A percentile compares a stretch with the other conserved stretches of the same genome.
phyloP scores from a whole-genome alignment of 2,113 vertebrate genomes.

The Motacilla tschutschensis region DNA sequence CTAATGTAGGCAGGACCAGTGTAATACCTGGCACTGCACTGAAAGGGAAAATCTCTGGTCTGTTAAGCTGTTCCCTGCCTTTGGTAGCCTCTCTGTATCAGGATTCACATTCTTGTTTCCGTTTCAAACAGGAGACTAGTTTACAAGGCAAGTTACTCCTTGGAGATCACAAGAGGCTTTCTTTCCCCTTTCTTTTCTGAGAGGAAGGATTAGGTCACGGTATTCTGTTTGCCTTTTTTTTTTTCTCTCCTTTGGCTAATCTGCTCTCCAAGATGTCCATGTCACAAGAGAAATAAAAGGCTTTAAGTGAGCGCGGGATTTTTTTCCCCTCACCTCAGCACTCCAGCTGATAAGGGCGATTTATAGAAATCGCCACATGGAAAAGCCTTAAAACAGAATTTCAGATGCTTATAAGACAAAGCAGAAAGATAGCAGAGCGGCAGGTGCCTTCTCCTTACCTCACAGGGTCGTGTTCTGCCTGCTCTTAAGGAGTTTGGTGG shows the following conservation, averaged over 20 bases:
- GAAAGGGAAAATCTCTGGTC: conserved; percentile 43
- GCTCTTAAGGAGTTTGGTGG: background rate
- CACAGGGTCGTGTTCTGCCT: background rate
- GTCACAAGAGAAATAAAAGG: conserved; percentile 64
- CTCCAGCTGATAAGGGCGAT: conserved; percentile 1
- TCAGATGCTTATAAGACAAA: conserved; percentile 50
- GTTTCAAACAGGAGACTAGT: conserved; percentile 61
- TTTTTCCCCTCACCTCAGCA: conserved; percentile 33
- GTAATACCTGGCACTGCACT: conserved; percentile 21
- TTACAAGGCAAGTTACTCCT: conserved; percentile 67
- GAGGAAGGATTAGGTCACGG: conserved; percentile 64
- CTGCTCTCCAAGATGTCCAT: conserved; percentile 63
- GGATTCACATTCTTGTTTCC: conserved; percentile 63
- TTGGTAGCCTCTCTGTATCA: conserved; percentile 53
- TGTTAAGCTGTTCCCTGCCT: conserved; percentile 54
- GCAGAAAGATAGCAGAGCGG: background rate
- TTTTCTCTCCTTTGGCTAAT: conserved; percentile 60
- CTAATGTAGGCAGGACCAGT: conserved; percentile 1
- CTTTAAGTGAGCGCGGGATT: conserved; percentile 11
- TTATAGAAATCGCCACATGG: conserved; percentile 12
- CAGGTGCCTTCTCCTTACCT: conserved; percentile 40
- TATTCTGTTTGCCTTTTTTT: conserved; percentile 59
- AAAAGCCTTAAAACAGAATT: conserved; percentile 43
- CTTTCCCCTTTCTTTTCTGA: conserved; percentile 61
- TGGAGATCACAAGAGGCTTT: conserved; percentile 64